Evolutionary conservation across 2,113 vertebrate genomes (phyloP).

Genomic region (Xiphophorus hellerii): DNA sequence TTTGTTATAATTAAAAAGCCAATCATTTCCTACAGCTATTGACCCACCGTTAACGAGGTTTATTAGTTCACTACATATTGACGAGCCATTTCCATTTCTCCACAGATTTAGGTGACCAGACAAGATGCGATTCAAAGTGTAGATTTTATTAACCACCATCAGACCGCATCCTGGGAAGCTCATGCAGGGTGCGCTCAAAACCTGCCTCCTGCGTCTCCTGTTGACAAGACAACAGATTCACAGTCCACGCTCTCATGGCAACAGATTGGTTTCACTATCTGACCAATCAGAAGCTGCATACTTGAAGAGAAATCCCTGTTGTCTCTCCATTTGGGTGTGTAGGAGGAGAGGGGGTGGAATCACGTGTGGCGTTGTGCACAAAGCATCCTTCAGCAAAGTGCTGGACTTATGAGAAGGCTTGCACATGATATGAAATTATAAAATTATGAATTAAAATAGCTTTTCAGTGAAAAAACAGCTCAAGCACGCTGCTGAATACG

Average conservation of each 20-base stretch:
- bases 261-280: constrained; percentile 68
- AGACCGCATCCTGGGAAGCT: constrained; percentile 47
- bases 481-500: neutral
- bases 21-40: neutral
- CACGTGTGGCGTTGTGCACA: constrained; percentile 40
- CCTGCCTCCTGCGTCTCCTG: constrained; percentile 61
- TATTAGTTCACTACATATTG: neutral
- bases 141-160: constrained; percentile 43
- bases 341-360: constrained; percentile 43
- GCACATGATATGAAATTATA: neutral
- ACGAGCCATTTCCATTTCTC: neutral
- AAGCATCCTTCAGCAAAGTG: constrained; percentile 37
- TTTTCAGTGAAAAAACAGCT: neutral
- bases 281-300: constrained; percentile 60
- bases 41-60: neutral
- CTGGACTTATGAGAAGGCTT: constrained; percentile 2
- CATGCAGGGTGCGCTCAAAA: constrained; percentile 50
- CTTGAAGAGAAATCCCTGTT: constrained; percentile 55
- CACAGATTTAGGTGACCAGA: neutral
- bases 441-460: neutral
- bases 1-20: neutral
- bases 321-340: constrained; percentile 34
- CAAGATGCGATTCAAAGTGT: constrained; percentile 3
- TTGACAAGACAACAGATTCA: constrained; percentile 76
- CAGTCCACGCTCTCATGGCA: constrained; percentile 65